Percentiles rank a stretch among this genome's conserved stretches.
Evolutionary conservation across 2,888 invertebrate genomes (phyloP).

Genomic region (Epinotia ramella): DNA sequence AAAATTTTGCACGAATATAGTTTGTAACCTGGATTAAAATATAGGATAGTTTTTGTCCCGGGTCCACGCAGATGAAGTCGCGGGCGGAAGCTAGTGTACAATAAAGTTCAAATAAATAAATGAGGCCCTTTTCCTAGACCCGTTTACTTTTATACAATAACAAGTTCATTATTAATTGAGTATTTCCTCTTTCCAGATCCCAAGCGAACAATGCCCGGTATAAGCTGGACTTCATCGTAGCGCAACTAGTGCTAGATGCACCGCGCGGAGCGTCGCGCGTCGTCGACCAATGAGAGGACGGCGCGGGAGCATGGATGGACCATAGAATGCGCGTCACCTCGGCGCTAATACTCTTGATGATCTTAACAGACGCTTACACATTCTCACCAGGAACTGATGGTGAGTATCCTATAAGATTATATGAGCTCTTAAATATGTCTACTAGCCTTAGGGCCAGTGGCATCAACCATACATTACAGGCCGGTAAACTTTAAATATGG

Average conservation of each 20-base stretch:
- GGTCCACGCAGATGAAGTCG: no score
- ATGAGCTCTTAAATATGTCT: no score
- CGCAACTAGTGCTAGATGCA: slow-evolving; percentile 39
- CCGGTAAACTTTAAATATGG: no score
- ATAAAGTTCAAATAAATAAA: no score
- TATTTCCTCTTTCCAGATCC: slow-evolving; percentile 16
- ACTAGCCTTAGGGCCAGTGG: no score
- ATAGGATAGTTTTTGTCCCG: no score
- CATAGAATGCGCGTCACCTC: slow-evolving; percentile 80
- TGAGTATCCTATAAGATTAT: slow-evolving; percentile 52
- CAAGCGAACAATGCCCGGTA: neutral
- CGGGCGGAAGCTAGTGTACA: no score
- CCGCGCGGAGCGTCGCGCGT: slow-evolving; percentile 44
- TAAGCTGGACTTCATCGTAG: slow-evolving; percentile 5
- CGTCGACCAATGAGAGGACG: slow-evolving; percentile 67
- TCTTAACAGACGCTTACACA: slow-evolving; percentile 65
- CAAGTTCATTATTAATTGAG: neutral
- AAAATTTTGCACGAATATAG: no score
- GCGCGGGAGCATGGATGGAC: slow-evolving; percentile 79
- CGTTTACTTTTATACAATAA: no score
- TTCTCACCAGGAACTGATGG: slow-evolving; percentile 79
- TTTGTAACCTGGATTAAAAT: no score
- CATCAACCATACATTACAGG: no score
- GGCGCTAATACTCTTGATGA: slow-evolving; percentile 75
- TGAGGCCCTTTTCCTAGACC: no score